A percentile compares a stretch with the other conserved stretches of the same genome.
Evolutionary conservation across 2,797 vertebrate genomes (phyloP).

Genomic region (Natrix natrix): DNA sequence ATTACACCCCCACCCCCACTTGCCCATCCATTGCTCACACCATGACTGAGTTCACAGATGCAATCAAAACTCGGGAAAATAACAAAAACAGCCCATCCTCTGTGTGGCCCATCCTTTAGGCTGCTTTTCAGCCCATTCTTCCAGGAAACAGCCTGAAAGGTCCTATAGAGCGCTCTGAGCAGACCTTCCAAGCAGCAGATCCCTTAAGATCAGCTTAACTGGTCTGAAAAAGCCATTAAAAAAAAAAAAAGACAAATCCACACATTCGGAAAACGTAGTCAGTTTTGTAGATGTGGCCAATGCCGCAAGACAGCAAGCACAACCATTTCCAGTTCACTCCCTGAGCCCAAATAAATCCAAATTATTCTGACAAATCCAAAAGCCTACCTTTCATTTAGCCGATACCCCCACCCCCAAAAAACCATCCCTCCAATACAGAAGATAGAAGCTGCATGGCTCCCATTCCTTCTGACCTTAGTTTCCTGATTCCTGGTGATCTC

Average conservation of each 20-base stretch:
- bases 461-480: background rate
- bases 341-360: background rate
- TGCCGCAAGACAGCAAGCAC: background rate
- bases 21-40: background rate
- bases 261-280: background rate
- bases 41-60: background rate
- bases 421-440: background rate
- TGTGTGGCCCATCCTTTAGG: background rate
- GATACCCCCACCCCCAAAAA: background rate
- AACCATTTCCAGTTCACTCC: background rate
- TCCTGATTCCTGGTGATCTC: background rate
- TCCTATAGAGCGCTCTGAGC: background rate
- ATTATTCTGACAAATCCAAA: background rate
- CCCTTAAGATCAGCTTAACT: background rate
- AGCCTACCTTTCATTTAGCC: background rate
- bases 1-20: background rate
- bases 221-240: background rate
- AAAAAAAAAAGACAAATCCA: background rate
- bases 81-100: background rate
- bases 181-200: background rate
- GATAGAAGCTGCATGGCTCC: background rate
- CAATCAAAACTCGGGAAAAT: background rate
- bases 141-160: background rate
- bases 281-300: background rate
- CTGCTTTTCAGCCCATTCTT: background rate